These are phyloP conservation scores for Catotricha subobsoleta DNA, from an alignment of 2,888 invertebrate genomes.

Conservation along the genomic window DNA sequence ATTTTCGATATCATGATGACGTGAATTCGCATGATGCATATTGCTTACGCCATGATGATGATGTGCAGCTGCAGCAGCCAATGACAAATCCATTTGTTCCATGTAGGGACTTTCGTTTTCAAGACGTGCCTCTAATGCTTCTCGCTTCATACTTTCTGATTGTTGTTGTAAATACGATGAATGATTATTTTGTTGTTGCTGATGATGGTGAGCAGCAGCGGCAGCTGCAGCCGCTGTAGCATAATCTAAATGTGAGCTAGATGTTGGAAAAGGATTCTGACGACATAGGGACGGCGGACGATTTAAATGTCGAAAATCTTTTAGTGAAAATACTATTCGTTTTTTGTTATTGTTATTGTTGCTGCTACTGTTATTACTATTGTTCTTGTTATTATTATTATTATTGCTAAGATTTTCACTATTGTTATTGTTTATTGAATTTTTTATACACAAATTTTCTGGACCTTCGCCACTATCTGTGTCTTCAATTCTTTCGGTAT, in stretches of 20 bases:
- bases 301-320: constrained; percentile 28
- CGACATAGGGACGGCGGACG: constrained; percentile 16
- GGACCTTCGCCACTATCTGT: constrained; percentile 22
- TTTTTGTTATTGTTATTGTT: constrained; percentile 25
- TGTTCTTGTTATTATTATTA: constrained; percentile 17
- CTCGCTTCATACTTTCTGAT: constrained; percentile 21
- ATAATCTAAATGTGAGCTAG: not conserved
- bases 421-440: constrained; percentile 14
- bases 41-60: constrained; percentile 9
- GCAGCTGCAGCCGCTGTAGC: not conserved
- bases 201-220: not conserved
- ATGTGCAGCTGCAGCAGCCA: constrained; percentile 23
- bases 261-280: constrained; percentile 11
- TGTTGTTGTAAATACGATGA: constrained; percentile 6
- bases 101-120: constrained; percentile 24
- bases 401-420: constrained; percentile 10
- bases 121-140: constrained; percentile 15
- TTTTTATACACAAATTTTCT: constrained; percentile 28
- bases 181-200: not conserved
- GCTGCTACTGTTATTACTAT: constrained; percentile 20
- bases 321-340: constrained; percentile 27
- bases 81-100: constrained; percentile 29
- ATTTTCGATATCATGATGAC: constrained; percentile 18
- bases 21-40: constrained; percentile 16
- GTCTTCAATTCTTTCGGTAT: constrained; percentile 16